A percentile compares a stretch with the other conserved stretches of the same genome.
Evolutionary conservation across 2,797 vertebrate species (phyloP).

Genomic region (Pelobates cultripes): DNA sequence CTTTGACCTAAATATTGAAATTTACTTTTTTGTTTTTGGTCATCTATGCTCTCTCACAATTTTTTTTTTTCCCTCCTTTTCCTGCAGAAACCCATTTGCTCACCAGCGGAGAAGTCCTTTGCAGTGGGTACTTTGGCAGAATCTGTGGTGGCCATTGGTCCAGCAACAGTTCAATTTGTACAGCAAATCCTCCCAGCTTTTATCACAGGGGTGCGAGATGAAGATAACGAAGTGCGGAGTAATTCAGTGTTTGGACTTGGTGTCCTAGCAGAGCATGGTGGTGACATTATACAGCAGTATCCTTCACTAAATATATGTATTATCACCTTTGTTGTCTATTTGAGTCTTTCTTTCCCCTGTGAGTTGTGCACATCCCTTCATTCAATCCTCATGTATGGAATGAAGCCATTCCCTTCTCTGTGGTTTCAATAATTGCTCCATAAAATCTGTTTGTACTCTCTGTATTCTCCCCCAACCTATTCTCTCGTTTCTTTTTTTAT

Average conservation of each 20-base stretch:
- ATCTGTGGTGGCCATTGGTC: slow-evolving; percentile 77
- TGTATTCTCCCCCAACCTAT: neutral
- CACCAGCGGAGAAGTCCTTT: slow-evolving; percentile 86
- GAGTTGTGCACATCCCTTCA: neutral
- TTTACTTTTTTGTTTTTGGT: too few species aligned
- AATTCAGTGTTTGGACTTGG: slow-evolving; percentile 87
- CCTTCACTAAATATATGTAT: slow-evolving; percentile 62
- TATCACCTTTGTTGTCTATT: neutral
- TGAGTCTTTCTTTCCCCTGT: neutral
- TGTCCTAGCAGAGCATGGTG: slow-evolving; percentile 81
- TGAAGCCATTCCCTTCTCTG: neutral
- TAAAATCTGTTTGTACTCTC: neutral
- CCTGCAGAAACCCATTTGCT: slow-evolving; percentile 80
- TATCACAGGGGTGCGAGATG: slow-evolving; percentile 73
- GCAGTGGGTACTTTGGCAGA: slow-evolving; percentile 83
- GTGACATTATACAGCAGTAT: slow-evolving; percentile 80
- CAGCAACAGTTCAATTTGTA: slow-evolving; percentile 70
- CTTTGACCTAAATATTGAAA: too few species aligned
- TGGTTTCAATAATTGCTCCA: neutral
- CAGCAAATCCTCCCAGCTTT: slow-evolving; percentile 77
- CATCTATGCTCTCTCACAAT: too few species aligned
- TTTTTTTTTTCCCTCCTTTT: neutral
- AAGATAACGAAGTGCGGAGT: slow-evolving; percentile 85
- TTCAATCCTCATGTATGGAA: neutral
- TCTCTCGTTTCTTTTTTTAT: too few species aligned